A percentile compares a stretch with the other conserved stretches of the same genome.
These are phyloP conservation scores for Phalacrocorax aristotelis DNA, from an alignment of 2,113 vertebrate species.

Conservation along the genomic window DNA sequence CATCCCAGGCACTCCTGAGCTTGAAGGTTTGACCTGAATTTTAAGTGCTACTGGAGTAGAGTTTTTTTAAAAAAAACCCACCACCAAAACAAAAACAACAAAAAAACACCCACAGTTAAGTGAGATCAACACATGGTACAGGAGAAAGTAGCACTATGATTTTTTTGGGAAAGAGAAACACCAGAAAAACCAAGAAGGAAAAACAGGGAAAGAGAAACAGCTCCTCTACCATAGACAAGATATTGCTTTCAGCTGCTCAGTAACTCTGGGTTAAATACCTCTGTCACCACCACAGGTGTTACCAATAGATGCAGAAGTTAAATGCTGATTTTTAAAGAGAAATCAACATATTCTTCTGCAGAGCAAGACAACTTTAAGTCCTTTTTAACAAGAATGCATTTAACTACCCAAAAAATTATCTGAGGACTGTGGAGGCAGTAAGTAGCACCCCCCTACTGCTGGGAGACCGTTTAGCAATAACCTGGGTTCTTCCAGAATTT, in stretches of 20 bases:
- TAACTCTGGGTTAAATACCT: not conserved
- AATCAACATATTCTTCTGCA: not conserved
- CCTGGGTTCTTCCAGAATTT: not conserved
- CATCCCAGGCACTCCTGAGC: not conserved
- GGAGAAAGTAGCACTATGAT: not conserved
- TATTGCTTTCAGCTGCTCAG: not conserved
- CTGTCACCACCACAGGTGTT: not conserved
- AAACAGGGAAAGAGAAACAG: not conserved
- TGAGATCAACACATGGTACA: rapidly evolving
- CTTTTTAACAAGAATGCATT: not conserved
- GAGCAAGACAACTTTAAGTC: not conserved
- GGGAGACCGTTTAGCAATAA: not conserved
- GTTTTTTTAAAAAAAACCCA: not conserved
- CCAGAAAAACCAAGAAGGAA: not conserved
- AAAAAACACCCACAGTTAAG: not conserved
- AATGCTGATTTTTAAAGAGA: not conserved
- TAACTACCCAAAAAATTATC: not conserved
- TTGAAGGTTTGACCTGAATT: not conserved
- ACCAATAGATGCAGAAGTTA: not conserved
- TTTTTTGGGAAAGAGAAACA: not conserved
- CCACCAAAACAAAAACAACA: not conserved
- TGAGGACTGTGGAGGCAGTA: not conserved
- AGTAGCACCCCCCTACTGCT: not conserved
- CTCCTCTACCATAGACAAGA: rapidly evolving
- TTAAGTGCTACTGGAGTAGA: not conserved